phyloP scores from a whole-genome alignment of 1,140 invertebrate species.

The Coptotermes formosanus region DNA sequence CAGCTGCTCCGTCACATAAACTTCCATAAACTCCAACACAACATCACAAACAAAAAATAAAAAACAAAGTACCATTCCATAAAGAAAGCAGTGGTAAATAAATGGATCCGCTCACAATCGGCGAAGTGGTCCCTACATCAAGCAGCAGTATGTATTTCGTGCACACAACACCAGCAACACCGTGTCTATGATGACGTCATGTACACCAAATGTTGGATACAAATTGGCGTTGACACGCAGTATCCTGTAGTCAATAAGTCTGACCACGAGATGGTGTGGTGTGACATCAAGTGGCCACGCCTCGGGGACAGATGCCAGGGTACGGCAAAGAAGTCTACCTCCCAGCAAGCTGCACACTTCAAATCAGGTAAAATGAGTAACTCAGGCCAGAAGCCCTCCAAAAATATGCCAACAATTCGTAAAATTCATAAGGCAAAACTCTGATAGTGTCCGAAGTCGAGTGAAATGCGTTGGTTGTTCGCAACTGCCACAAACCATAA shows the following conservation, averaged over 20 bases:
- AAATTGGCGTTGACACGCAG: neutral
- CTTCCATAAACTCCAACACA: neutral
- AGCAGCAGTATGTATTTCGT: neutral
- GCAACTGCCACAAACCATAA: too few relatives aligned
- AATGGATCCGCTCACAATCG: neutral
- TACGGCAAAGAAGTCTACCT: neutral
- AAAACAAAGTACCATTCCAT: neutral
- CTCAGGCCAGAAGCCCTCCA: too few relatives aligned
- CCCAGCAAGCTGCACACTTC: neutral
- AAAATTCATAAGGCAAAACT: too few relatives aligned
- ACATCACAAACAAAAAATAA: neutral
- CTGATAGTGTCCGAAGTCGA: too few relatives aligned
- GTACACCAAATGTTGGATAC: neutral
- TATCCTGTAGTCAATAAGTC: neutral
- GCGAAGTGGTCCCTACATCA: slow-evolving; percentile 3
- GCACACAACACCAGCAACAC: neutral
- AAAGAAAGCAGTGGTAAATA: neutral
- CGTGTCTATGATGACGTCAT: neutral
- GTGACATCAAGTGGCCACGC: neutral
- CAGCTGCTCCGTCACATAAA: neutral
- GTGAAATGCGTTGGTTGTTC: too few relatives aligned
- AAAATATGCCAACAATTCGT: too few relatives aligned
- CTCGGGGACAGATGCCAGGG: neutral
- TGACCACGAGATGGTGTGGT: neutral
- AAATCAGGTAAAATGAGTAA: too few relatives aligned